Conservation (phyloP, 2,888 invertebrate species). For the Agapetus fuscipes region DNA sequence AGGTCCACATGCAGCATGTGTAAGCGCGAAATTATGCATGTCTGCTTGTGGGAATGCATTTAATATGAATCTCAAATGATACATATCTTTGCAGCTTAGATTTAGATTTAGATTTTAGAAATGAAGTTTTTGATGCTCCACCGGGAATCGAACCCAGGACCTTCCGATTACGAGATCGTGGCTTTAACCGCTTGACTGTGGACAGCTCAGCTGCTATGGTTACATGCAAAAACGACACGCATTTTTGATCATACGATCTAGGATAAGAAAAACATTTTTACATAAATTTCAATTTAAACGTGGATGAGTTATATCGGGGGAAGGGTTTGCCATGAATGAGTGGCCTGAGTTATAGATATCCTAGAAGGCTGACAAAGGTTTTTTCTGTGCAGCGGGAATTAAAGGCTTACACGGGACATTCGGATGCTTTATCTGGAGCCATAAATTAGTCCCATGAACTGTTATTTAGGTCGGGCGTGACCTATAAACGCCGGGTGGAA, state of each 20-base stretch:
- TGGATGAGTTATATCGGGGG: constrained; percentile 9
- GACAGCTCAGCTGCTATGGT: no score
- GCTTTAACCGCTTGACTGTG: no score
- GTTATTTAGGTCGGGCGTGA: not conserved
- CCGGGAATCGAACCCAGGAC: no score
- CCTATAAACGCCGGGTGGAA: not conserved
- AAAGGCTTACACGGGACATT: constrained; percentile 10
- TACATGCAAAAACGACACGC: constrained; percentile 7
- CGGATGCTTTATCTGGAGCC: constrained; percentile 9
- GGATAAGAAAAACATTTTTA: constrained; percentile 13
- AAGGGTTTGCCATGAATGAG: constrained; percentile 12
- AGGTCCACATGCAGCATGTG: no score
- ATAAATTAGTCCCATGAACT: constrained; percentile 7
- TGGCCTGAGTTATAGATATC: constrained; percentile 17
- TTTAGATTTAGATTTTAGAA: no score
- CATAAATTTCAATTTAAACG: constrained; percentile 20
- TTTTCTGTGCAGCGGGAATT: constrained; percentile 17
- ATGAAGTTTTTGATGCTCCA: no score
- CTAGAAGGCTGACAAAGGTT: constrained; percentile 10
- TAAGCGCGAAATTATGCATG: no score
- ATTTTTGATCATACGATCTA: constrained; percentile 4
- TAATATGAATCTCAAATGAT: no score
- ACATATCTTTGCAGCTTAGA: no score
- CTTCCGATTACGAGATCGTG: no score
- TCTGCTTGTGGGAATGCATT: no score